Evolutionary conservation across 2,797 vertebrate genomes (phyloP), one percentile per base, ranked within the genome.

Genomic region (Tachyglossus aculeatus): DNA sequence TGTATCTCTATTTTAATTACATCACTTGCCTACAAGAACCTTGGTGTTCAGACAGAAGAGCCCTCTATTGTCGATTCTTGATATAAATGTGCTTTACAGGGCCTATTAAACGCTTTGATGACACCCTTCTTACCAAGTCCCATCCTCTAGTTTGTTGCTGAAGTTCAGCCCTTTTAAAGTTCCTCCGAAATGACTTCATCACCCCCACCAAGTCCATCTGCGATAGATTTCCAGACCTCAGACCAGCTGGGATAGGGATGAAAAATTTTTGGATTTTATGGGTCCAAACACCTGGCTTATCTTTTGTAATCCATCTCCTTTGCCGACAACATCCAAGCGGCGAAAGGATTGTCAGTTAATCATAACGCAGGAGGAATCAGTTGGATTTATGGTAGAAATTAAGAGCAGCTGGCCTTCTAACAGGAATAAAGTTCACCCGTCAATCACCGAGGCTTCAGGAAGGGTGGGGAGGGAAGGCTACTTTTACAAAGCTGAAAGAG

Each of bases 301-400:
- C 68, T 44, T 9, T 52, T 33, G 1, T 29, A 71, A 82, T 89
- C 71, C 0, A 58, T 83, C 71, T 79, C 59, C 45, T 50, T 69
- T 32, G 38, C 44, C 80, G 51, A 71, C 41, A 58, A 0, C 67
- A 60, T 34, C 25, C 9, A 24, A 55, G 78, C 19, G 47, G 44
- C 38, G 41, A 67, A 77, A 69, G 59, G 27, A 56, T 67, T 75
- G 77, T 68, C 50, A 88, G 54, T 73, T 84, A 83, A 85, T 87
- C 78, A 64, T 51, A 84, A 39, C 38, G 52, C 39, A 82, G 67
- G 74, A 25, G 18, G 41, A 48, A n/a, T 69, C 74, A 78, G 64
- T 68, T 74, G 57, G 41, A 71, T 84, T 88, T 78, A 75, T 19
- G 52, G 67, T 18, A 59, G 61, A 66, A 78, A 74, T 79, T 78